Base-by-base conservation (phyloP, 2,888 invertebrate genomes). In the Bombylius major region DNA sequence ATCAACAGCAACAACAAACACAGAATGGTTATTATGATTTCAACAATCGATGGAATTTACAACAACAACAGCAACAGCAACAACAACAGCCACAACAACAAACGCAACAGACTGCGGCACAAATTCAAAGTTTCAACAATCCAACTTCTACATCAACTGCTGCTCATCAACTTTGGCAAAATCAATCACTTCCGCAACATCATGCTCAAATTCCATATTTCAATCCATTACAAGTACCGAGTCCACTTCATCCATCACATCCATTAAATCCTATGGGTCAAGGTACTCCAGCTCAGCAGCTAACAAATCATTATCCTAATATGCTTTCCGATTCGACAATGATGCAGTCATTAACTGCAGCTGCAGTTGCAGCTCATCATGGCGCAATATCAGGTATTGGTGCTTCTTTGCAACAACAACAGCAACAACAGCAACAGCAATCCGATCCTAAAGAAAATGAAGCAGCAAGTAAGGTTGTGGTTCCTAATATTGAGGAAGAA, bases 401-500 rank as follows among this genome's bases (percentile, higher is more conserved):
- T 11, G 39, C 11, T 11, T 42, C 39, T 11, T 36, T 8, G 4
- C 34, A 36, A 36, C 39, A 42, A 11, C 39, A 36, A 14, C 5
- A 5, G 4, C 50, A 50, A 9, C 36, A 32, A 5, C 39, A 55
- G 14, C 50, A 51, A 44, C 23, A 6, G 7, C 14, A 32, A 46
- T 11, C 0, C n/a, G 23, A 45, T 36, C 60, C 63, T 50, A 64
- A 69, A 51, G 65, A 80, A 73, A 82, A 81, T 63, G 85, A 84
- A 71, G 81, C 82, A 67, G 83, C 84, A 75, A 86, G 86, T 64
- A 89, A 89, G 79, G 89, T 89, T 66, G 87, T 89, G 67, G 89
- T 89, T 68, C 89, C 89, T 65, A 88, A 89, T 77, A 89, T 90
- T 72, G 89, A 89, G 75, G 89, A 90, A 77, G 90, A 90, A 76